Evolutionary conservation across 2,113 vertebrate species (phyloP).

Genomic region (Gallinago jamesoni): DNA sequence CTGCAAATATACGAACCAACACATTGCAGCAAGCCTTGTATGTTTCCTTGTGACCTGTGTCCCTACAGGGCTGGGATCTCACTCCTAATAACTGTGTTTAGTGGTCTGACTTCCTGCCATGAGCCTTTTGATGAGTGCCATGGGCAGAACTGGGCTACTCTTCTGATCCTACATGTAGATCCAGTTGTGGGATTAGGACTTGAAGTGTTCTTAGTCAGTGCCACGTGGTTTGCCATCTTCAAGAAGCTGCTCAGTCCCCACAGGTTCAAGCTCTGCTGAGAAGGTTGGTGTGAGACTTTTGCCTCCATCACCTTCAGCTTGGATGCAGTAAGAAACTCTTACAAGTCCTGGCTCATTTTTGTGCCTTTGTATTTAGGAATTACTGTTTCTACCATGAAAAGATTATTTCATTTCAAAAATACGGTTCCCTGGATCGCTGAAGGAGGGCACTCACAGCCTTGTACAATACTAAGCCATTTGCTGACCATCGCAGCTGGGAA

Average conservation of each 20-base stretch:
- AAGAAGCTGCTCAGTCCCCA: neutral
- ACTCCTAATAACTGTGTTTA: neutral
- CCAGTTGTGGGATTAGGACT: neutral
- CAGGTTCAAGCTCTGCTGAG: neutral
- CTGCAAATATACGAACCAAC: neutral
- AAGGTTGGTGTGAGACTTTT: neutral
- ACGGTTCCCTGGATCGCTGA: neutral
- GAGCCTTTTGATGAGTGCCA: neutral
- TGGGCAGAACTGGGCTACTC: neutral
- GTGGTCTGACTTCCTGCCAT: neutral
- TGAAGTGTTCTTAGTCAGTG: neutral
- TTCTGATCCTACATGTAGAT: neutral
- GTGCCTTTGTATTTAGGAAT: neutral
- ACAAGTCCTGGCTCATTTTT: neutral
- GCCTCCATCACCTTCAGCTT: neutral
- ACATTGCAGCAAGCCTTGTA: fast-evolving
- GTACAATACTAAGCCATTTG: neutral
- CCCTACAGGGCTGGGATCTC: neutral
- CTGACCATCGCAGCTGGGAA: neutral
- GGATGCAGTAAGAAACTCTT: neutral
- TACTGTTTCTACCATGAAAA: neutral
- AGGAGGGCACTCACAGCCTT: neutral
- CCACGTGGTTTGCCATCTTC: neutral
- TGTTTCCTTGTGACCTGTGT: neutral
- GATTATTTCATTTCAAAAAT: neutral